Conservation (phyloP, 1,140 invertebrate species). For the Apis laboriosa region DNA sequence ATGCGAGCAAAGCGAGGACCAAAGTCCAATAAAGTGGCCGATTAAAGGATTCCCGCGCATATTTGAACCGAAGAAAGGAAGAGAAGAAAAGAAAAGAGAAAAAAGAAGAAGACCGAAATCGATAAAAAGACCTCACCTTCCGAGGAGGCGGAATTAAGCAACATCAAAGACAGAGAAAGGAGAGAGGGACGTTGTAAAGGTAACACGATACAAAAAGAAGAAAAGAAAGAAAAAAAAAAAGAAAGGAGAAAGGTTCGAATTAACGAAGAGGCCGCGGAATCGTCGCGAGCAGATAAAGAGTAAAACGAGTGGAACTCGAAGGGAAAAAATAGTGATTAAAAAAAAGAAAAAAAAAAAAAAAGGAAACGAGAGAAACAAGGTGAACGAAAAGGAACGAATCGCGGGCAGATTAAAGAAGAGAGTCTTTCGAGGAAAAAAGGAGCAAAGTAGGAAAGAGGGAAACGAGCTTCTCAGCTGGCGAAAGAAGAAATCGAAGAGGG, state of each 20-base stretch:
- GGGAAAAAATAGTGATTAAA: not conserved
- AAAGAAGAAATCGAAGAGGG: slow-evolving; percentile 32
- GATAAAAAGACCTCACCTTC: not conserved
- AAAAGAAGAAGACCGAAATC: slow-evolving; percentile 1
- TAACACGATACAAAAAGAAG: not conserved
- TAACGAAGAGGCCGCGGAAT: slow-evolving; percentile 15
- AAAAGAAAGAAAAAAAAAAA: not conserved
- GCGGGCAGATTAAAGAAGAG: slow-evolving; percentile 42
- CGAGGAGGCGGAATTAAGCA: slow-evolving; percentile 19
- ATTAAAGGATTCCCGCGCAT: slow-evolving; percentile 43
- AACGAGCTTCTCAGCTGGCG: slow-evolving; percentile 6
- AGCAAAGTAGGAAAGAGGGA: slow-evolving; percentile 6
- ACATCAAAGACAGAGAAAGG: slow-evolving; percentile 14
- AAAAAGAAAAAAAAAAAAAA: slow-evolving; percentile 2
- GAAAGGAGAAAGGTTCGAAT: not conserved
- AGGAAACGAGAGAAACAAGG: not conserved
- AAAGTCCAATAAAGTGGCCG: slow-evolving; percentile 29
- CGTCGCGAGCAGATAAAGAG: not conserved
- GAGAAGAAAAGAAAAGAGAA: not conserved
- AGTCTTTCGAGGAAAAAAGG: slow-evolving; percentile 8
- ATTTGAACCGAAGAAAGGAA: slow-evolving; percentile 19
- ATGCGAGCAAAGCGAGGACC: not conserved
- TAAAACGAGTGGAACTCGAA: not conserved
- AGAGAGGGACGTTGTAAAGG: not conserved
- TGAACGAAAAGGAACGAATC: slow-evolving; percentile 37